Evolutionary conservation across 2,113 vertebrate genomes (phyloP), one percentile per base, ranked within the genome.

Genomic region (Campylomormyrus tamandua): DNA sequence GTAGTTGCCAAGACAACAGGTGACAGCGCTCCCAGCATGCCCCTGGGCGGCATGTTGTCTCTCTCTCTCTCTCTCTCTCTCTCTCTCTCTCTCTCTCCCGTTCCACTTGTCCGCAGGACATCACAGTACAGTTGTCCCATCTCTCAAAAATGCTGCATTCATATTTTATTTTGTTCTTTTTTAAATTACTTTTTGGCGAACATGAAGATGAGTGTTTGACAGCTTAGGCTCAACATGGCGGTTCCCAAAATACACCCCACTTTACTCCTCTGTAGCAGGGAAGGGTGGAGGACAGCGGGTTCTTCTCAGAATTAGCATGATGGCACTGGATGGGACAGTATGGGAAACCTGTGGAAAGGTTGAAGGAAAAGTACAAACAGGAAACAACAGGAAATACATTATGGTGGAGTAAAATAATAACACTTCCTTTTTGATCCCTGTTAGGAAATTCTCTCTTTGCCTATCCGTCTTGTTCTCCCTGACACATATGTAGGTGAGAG

Each of bases 151-250:
- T 49, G 3, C n/a, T 11, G 15, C 13, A 49, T 24, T 35, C 19
- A 9, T 87, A 17, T 53, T 87, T 87, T 74, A n/a, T 58, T 27
- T 83, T n/a, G 1, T 88, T 70, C 62, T 86, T 62, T 5, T 70
- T 50, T 49, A 3, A 31, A 45, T 85, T 31, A 31, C 62, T 66
- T 62, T 62, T 49, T 87, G 83, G 83, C 46, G 45, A 87, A 42
- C 46, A 39, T 70, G 83, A 45, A 50, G 89, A 90, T 90, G 89
- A 90, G 46, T 90, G 89, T 87, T 87, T 87, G 83, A 87, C 89
- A 90, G 83, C 80, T 84, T 39, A 83, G 52, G 89, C 21, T 83
- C 87, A 70, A 70, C 62, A 31, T 70, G 62, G n/a, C 62, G 3
- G 27, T 31, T 70, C 27, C n/a, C 86, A 87, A 70, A 70, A 70